Base-by-base conservation (phyloP, 2,888 invertebrate genomes). In the Drosophila meridionalis region DNA sequence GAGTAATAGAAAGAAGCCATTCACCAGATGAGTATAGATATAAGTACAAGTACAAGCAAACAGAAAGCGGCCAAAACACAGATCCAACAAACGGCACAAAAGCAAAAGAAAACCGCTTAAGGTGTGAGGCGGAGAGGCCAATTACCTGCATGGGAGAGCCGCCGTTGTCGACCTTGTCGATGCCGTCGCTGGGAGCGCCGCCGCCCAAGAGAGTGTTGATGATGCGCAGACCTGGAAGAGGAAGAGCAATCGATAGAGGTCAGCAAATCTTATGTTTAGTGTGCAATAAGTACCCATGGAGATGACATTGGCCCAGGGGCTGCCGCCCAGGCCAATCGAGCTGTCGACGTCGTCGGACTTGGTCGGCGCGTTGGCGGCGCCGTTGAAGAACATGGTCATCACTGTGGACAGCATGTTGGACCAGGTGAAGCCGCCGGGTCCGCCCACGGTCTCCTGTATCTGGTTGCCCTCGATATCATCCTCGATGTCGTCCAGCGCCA, bases 111-210 rank as follows among this genome's bases (percentile, higher is more conserved):
- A 61, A 65, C 40, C 48, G 38, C n/a, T 52, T 48, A 56, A 34
- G 12, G 52, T 3, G 12, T 36, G 12, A 12, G 34, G 12, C 3
- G 20, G 32, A 65, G 2, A 50, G 36, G 45, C 1, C 11, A 45
- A 69, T 80, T 95, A 97, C 97, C 97, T 97, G 97, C 96, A 97
- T 96, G 71, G 97, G 97, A 26, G 96, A 96, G 76, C 96, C 96
- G 90, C 96, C 97, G 92, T 97, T 97, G 94, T 98, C 98, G 68
- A 97, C 97, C 94, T 98, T 98, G 93, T 98, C 98, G 93, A 97
- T 97, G 68, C 97, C 97, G 91, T 97, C 97, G 87, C 95, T 95
- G 53, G 95, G 95, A 42, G 95, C 96, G 32, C 95, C 95, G 70
- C 97, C 97, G 59, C 97, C 97, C 67, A 98, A 94, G 82, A 98